Evolutionary conservation across 2,797 vertebrate genomes (phyloP).

Genomic region (Cirrhinus molitorella): DNA sequence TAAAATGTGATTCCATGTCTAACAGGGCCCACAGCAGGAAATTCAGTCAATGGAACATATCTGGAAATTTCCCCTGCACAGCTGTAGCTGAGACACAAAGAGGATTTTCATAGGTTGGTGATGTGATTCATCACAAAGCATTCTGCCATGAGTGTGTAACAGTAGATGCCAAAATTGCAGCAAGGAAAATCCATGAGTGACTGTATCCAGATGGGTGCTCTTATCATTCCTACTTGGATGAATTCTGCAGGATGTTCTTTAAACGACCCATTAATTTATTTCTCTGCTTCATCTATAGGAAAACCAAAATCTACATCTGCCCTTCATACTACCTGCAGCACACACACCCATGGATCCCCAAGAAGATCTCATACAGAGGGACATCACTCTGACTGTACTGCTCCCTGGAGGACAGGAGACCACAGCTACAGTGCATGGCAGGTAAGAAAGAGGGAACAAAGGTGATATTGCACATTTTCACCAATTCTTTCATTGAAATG

Average conservation of each 20-base stretch:
- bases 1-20: background rate
- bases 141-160: constrained; percentile 4
- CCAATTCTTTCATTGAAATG: no score
- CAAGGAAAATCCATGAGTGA: background rate
- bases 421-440: constrained; percentile 84
- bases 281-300: constrained; percentile 11
- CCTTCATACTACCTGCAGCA: background rate
- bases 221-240: background rate
- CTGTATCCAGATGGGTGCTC: background rate
- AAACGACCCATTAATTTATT: background rate
- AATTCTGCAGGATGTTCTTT: background rate
- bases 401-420: constrained; percentile 88
- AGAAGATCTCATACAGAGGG: constrained; percentile 80
- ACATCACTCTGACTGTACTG: constrained; percentile 85
- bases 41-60: background rate
- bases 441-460: constrained; percentile 70
- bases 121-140: background rate
- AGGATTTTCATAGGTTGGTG: constrained; percentile 31
- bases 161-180: background rate
- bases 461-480: background rate
- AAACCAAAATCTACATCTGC: background rate
- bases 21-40: background rate
- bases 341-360: constrained; percentile 81
- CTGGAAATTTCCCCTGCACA: constrained; percentile 7
- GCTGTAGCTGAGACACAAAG: constrained; percentile 10